Evolutionary conservation across 2,113 vertebrate species (phyloP).

Genomic region (Speoplatyrhinus poulsoni): DNA sequence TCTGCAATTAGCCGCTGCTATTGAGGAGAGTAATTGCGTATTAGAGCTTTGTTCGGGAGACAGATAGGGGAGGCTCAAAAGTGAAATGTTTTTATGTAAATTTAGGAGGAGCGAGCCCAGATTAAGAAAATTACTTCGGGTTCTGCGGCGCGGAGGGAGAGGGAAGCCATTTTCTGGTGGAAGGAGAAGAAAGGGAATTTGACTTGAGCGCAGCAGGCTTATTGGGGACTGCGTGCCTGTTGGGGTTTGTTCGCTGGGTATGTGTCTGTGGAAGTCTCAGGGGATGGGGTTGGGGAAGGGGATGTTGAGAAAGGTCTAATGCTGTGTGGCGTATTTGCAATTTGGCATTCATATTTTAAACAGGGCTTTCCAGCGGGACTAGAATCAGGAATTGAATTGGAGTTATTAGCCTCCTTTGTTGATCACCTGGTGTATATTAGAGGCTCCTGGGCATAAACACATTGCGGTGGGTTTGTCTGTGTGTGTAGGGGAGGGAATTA

Average conservation of each 20-base stretch:
- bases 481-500: conserved; percentile 17
- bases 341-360: conserved; percentile 70
- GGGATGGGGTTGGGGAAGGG: conserved; percentile 34
- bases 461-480: conserved; percentile 30
- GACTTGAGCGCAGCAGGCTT: conserved; percentile 38
- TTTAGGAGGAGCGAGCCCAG: conserved; percentile 34
- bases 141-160: conserved; percentile 44
- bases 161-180: conserved; percentile 48
- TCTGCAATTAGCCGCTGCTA: conserved; percentile 69
- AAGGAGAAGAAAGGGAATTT: conserved; percentile 49
- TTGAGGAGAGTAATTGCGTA: conserved; percentile 70
- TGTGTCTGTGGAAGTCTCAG: conserved; percentile 51
- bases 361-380: conserved; percentile 52
- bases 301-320: conserved; percentile 33
- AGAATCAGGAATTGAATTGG: conserved; percentile 68
- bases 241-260: conserved; percentile 49
- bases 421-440: conserved; percentile 67
- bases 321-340: conserved; percentile 60
- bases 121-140: conserved; percentile 61
- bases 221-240: conserved; percentile 33
- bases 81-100: conserved; percentile 73
- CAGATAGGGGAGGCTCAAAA: conserved; percentile 56
- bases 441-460: conserved; percentile 60
- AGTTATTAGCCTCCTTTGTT: conserved; percentile 70
- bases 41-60: conserved; percentile 49